Evolutionary conservation across 2,888 invertebrate species (phyloP).

Genomic region (Patella caerulea): DNA sequence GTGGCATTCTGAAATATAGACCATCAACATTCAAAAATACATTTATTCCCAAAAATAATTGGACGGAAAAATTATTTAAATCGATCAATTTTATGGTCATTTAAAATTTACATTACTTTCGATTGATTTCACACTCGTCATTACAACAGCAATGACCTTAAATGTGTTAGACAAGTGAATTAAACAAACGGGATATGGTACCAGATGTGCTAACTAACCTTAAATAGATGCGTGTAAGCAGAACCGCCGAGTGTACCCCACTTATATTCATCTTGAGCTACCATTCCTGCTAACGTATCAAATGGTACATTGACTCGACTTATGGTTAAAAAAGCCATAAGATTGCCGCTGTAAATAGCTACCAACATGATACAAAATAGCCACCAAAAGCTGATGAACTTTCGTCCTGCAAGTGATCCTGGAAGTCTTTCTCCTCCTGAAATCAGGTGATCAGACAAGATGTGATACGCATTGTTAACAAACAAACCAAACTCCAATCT

Average conservation of each 20-base stretch:
- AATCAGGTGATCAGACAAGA: not conserved
- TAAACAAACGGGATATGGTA: too few species aligned
- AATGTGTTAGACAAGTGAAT: too few species aligned
- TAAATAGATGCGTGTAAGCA: conserved; percentile 43
- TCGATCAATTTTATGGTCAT: too few species aligned
- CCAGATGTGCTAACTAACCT: conserved; percentile 36
- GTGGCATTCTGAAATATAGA: conserved; percentile 38
- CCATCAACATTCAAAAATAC: too few species aligned
- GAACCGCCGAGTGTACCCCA: conserved; percentile 53
- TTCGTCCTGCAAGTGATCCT: conserved; percentile 50
- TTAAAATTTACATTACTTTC: too few species aligned
- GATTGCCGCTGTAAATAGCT: conserved; percentile 65
- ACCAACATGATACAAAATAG: conserved; percentile 58
- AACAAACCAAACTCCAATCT: too few species aligned
- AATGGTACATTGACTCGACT: conserved; percentile 55
- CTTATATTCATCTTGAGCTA: conserved; percentile 43
- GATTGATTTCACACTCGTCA: too few species aligned
- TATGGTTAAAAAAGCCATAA: conserved; percentile 66
- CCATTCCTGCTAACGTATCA: conserved; percentile 51
- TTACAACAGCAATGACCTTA: too few species aligned
- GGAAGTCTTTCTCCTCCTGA: conserved; percentile 54
- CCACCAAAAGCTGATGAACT: conserved; percentile 58
- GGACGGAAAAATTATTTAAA: too few species aligned
- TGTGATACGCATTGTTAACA: too few species aligned
- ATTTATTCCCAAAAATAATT: too few species aligned